phyloP scores from a whole-genome alignment of 1,140 invertebrate species.

The Druon quercuslanigerum region DNA sequence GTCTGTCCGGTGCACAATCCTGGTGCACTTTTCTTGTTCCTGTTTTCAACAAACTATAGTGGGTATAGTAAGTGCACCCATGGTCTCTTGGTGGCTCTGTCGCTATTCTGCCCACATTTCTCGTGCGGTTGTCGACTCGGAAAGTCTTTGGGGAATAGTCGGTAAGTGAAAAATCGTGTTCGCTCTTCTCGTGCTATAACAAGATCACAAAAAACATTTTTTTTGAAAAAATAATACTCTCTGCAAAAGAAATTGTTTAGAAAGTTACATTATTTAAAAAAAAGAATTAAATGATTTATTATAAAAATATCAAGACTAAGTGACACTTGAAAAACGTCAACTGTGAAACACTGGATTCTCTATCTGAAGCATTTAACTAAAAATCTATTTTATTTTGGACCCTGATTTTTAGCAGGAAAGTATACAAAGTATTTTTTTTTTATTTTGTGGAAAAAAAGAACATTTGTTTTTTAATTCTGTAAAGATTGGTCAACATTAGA shows the following conservation, averaged over 20 bases:
- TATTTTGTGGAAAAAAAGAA: neutral
- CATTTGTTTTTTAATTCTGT: no score
- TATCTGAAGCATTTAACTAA: neutral
- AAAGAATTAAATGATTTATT: neutral
- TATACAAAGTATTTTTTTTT: constrained; percentile 6
- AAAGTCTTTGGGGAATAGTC: constrained; percentile 73
- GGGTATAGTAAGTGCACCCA: constrained; percentile 54
- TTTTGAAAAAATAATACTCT: no score
- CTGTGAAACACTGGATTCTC: neutral
- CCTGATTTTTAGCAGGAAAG: neutral
- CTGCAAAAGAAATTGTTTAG: no score
- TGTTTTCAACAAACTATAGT: constrained; percentile 62
- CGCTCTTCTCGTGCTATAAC: constrained; percentile 11
- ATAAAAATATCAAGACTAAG: neutral
- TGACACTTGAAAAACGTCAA: neutral
- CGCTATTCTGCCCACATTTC: constrained; percentile 73
- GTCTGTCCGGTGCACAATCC: constrained; percentile 70
- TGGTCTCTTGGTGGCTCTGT: constrained; percentile 64
- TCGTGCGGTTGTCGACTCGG: constrained; percentile 76
- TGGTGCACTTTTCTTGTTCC: constrained; percentile 61
- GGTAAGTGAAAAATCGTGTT: constrained; percentile 62
- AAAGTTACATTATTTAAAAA: neutral
- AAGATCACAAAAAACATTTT: neutral
- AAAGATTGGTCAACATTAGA: no score
- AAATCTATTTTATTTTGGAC: constrained; percentile 1